A percentile compares a stretch with the other conserved stretches of the same genome.
These are phyloP conservation scores for Cherax destructor DNA, from an alignment of 1,140 invertebrate species.

Conservation along the genomic window DNA sequence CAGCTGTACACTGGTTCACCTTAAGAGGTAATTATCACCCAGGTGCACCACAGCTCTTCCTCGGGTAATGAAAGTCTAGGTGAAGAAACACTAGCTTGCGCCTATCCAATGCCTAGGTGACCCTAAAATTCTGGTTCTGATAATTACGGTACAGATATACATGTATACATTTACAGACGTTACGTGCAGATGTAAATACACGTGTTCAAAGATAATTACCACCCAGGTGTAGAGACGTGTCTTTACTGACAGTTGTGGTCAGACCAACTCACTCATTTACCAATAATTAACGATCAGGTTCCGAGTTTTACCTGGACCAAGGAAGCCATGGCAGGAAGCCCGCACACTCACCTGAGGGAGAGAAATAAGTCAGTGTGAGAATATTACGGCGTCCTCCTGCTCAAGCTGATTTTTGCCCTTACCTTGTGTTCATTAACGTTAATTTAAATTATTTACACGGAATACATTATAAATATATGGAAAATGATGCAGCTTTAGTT, in stretches of 20 bases:
- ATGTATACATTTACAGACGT: conserved; percentile 1
- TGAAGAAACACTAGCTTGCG: not conserved
- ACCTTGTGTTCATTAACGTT: too few relatives aligned
- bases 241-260: conserved; percentile 1
- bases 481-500: too few relatives aligned
- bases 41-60: not conserved
- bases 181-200: not conserved
- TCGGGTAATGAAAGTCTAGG: not conserved
- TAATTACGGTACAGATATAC: conserved; percentile 37
- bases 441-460: too few relatives aligned
- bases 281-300: conserved; percentile 38
- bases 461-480: too few relatives aligned
- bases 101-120: not conserved
- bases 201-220: conserved; percentile 28
- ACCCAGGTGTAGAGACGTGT: conserved; percentile 13
- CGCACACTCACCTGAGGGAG: conserved; percentile 36
- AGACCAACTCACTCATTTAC: conserved; percentile 19
- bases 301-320: not conserved
- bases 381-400: not conserved
- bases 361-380: conserved; percentile 1
- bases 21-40: conserved; percentile 12
- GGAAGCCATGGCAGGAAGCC: conserved; percentile 1
- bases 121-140: not conserved
- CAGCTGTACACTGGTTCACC: conserved; percentile 12
- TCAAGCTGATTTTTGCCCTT: too few relatives aligned